Evolutionary conservation across 2,888 invertebrate genomes (phyloP).

Genomic region (Oegoconia quadripuncta): DNA sequence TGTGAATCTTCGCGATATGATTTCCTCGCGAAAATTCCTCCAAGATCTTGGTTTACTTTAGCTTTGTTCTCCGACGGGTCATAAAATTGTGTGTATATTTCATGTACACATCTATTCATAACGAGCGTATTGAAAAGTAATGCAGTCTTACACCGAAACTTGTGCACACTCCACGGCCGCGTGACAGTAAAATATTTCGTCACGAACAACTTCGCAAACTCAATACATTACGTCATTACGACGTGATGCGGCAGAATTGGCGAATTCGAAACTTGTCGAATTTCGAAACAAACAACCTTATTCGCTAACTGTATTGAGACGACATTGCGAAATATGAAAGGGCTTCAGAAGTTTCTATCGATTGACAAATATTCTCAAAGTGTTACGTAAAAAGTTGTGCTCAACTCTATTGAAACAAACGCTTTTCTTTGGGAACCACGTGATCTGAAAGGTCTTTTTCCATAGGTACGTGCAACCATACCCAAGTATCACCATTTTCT

Average conservation of each 20-base stretch:
- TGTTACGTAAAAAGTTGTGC: no score
- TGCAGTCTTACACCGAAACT: slow-evolving; percentile 54
- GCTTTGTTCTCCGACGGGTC: no score
- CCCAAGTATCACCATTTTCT: no score
- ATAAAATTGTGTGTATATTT: slow-evolving; percentile 13
- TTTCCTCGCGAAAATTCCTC: no score
- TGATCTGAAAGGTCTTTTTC: no score
- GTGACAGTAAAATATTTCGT: slow-evolving; percentile 47
- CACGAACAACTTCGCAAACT: slow-evolving; percentile 42
- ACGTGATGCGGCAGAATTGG: slow-evolving; percentile 12
- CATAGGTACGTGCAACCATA: no score
- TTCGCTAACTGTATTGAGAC: neutral
- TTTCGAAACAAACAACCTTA: slow-evolving; percentile 19
- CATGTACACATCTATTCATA: slow-evolving; percentile 21
- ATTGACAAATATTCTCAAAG: no score
- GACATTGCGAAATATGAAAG: neutral
- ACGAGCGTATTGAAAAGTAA: slow-evolving; percentile 20
- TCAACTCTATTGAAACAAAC: no score
- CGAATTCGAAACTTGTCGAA: slow-evolving; percentile 25
- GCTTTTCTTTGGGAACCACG: no score
- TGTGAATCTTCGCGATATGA: no score
- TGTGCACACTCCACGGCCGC: slow-evolving; percentile 41
- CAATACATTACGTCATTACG: slow-evolving; percentile 51
- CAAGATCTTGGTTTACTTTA: no score
- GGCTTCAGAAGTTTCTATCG: no score